Base-by-base conservation (phyloP, 2,113 vertebrate species). In the Paradoxurus hermaphroditus region DNA sequence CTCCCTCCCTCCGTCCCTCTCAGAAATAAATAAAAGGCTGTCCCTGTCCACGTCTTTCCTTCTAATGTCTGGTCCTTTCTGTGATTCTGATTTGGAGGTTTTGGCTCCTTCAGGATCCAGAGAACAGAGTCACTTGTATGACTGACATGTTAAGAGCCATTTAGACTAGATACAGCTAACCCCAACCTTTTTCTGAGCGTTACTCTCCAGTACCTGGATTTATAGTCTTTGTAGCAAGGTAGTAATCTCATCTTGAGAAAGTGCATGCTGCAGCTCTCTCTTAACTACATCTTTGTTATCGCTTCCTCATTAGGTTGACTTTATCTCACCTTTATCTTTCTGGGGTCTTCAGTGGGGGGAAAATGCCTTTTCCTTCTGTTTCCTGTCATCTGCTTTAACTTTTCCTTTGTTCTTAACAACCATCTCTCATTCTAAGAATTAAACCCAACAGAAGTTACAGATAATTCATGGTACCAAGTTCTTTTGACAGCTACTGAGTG, bases 361-460 rank as follows among this genome's bases (percentile, higher is more conserved):
- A 79, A 62, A 59, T 16, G 16, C 44, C 63, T 46, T 25, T 19
- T 39, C 0, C 4, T 3, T 2, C 36, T 46, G 9, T 85, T 78
- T 90, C 46, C 12, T 88, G 0, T 31, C 13, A 2, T 78, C 7
- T 81, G 18, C 23, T 63, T 59, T 87, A 85, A 67, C 18, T 91
- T 81, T 97, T 84, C 62, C 21, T 95, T 70, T 91, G 73, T 72
- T 91, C 9, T 46, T 25, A 83, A 15, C 9, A 29, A 63, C 72
- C 78, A 27, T 81, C 34, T 85, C 77, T 75, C 87, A 15, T 86
- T 21, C 83, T 96, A 94, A 95, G 89, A 86, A 84, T 95, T 68
- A 63, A 83, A 41, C 18, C 14, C 2, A 68, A 5, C 4, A 81
- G 89, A 93, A 93, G 6, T 86, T 81, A 82, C 49, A 92, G 51